A percentile compares a stretch with the other conserved stretches of the same genome.
Evolutionary conservation across 2,797 vertebrate genomes (phyloP).

Genomic region (Poecilia picta): DNA sequence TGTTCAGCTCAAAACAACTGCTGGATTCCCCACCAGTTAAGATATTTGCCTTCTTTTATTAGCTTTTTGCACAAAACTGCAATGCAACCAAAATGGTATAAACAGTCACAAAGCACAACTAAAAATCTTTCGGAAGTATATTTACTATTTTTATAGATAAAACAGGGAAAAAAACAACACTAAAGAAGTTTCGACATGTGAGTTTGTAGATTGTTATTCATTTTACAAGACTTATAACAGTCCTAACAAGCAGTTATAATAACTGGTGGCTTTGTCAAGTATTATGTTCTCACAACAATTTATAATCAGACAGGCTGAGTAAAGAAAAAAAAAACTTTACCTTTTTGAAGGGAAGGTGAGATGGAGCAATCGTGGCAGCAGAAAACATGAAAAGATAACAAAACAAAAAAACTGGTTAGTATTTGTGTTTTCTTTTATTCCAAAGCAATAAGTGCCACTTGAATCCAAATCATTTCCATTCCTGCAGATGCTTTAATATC

Average conservation of each 20-base stretch:
- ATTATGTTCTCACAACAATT: conserved; percentile 33
- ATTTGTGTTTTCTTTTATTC: conserved; percentile 39
- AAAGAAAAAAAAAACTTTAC: conserved; percentile 63
- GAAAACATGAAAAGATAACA: conserved; percentile 43
- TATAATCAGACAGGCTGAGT: conserved; percentile 35
- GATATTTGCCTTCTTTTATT: neutral
- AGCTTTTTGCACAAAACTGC: conserved; percentile 23
- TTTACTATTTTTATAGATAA: neutral
- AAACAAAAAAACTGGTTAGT: conserved; percentile 64
- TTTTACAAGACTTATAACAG: conserved; percentile 18
- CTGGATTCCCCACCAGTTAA: conserved; percentile 24
- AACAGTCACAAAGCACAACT: conserved; percentile 32
- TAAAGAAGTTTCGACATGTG: conserved; percentile 5
- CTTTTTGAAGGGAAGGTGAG: conserved; percentile 62
- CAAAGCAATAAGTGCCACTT: conserved; percentile 40
- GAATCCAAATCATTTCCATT: conserved; percentile 34
- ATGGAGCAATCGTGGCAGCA: conserved; percentile 40
- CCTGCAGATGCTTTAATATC: conserved; percentile 18
- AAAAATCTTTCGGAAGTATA: neutral
- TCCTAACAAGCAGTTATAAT: conserved; percentile 52
- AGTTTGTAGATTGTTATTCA: conserved; percentile 34
- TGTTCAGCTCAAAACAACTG: conserved; percentile 32
- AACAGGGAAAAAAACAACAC: conserved; percentile 17
- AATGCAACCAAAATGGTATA: conserved; percentile 27
- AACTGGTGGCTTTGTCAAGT: conserved; percentile 29